Conservation (phyloP, 2,888 invertebrate genomes). For the Deilephila porcellus region DNA sequence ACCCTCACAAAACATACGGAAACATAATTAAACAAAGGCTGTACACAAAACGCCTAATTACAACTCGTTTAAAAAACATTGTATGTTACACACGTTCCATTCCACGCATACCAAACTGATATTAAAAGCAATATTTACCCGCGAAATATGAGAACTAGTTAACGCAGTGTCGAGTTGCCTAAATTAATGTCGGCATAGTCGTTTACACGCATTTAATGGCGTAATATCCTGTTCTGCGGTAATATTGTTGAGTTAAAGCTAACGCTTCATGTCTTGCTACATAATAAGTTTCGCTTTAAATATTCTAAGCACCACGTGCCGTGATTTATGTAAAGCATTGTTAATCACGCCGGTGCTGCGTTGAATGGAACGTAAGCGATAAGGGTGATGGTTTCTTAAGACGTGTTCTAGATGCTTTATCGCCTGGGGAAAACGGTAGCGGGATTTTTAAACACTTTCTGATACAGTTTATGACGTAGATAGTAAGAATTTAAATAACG, state of each 20-base stretch:
- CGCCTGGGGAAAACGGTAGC: no score
- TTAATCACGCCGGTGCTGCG: constrained; percentile 17
- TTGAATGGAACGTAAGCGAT: constrained; percentile 19
- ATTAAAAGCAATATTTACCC: constrained; percentile 22
- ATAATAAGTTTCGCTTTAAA: constrained; percentile 16
- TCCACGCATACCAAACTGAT: constrained; percentile 20
- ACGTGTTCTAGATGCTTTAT: not conserved
- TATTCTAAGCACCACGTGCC: constrained; percentile 15
- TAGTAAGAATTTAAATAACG: no score
- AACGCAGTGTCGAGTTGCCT: constrained; percentile 15
- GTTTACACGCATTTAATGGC: constrained; percentile 21
- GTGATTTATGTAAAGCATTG: constrained; percentile 16
- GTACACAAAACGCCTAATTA: not conserved
- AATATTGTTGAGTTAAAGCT: constrained; percentile 22
- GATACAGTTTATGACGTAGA: no score
- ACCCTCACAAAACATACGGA: not conserved
- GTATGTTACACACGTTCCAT: constrained; percentile 5
- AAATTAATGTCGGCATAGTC: constrained; percentile 24
- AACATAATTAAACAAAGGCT: not conserved
- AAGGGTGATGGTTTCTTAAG: constrained; percentile 10
- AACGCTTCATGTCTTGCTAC: constrained; percentile 4
- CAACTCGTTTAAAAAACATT: not conserved
- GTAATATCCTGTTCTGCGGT: constrained; percentile 24
- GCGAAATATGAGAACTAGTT: constrained; percentile 25
- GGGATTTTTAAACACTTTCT: no score